Evolutionary conservation across 2,888 invertebrate genomes (phyloP).

Genomic region (Melanotus villosus): DNA sequence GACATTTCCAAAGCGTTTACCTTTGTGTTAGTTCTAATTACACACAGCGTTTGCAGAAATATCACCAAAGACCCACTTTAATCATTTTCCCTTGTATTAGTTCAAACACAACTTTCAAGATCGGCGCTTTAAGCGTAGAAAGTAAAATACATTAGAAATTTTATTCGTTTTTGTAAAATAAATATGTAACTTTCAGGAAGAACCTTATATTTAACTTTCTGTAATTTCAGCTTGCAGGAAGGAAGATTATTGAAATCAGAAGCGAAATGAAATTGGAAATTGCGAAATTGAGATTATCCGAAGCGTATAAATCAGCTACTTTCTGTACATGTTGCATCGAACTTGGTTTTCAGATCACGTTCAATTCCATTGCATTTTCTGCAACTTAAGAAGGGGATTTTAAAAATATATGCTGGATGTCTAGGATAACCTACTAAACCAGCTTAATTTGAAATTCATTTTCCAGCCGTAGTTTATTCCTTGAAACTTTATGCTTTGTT

Average conservation of each 20-base stretch:
- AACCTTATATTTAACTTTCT: neutral
- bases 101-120: no score
- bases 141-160: no score
- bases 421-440: no score
- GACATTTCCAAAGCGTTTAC: neutral
- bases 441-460: no score
- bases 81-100: no score
- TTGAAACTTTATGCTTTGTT: no score
- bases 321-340: slow-evolving; percentile 1
- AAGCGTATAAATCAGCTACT: slow-evolving; percentile 4
- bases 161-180: neutral
- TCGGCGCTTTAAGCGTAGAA: no score
- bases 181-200: neutral
- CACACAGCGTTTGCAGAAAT: no score
- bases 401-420: no score
- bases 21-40: no score
- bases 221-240: neutral
- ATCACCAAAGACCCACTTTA: no score
- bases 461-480: no score
- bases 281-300: neutral
- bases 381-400: neutral
- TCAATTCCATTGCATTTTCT: neutral
- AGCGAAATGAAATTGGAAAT: neutral
- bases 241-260: slow-evolving; percentile 3
- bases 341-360: neutral